Percentiles rank a stretch among this genome's conserved stretches.
phyloP scores from a whole-genome alignment of 2,113 vertebrate species.

The Thunnus thynnus region DNA sequence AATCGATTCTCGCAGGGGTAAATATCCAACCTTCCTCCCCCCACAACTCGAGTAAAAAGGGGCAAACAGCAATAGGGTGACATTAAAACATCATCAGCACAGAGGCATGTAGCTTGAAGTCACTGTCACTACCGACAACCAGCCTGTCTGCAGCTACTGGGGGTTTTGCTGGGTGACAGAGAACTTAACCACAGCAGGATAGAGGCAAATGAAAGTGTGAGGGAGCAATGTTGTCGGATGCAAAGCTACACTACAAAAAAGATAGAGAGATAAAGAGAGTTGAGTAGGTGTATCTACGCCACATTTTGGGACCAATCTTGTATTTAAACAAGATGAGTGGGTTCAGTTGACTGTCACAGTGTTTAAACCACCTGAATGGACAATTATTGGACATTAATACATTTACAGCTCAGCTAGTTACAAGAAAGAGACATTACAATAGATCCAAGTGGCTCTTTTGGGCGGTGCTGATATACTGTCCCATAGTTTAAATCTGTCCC shows the following conservation, averaged over 20 bases:
- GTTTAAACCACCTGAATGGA: not conserved
- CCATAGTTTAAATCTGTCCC: not conserved
- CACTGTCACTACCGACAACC: slow-evolving; percentile 60
- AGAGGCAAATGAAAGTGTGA: slow-evolving; percentile 6
- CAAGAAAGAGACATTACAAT: not conserved
- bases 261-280: not conserved
- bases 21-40: slow-evolving; percentile 48
- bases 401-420: not conserved
- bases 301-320: not conserved
- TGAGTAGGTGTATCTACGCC: not conserved
- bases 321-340: not conserved
- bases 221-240: slow-evolving; percentile 6
- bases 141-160: slow-evolving; percentile 56
- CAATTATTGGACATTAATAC: slow-evolving; percentile 1
- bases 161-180: slow-evolving; percentile 76
- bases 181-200: slow-evolving; percentile 36
- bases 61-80: slow-evolving; percentile 58
- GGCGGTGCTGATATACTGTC: not conserved
- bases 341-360: not conserved
- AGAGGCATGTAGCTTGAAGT: slow-evolving; percentile 79
- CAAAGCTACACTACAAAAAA: not conserved
- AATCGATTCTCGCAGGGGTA: slow-evolving; percentile 73
- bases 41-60: slow-evolving; percentile 43
- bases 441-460: not conserved
- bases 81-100: slow-evolving; percentile 81